Conservation (phyloP, 2,113 vertebrate genomes). For the Platysteira castanea region DNA sequence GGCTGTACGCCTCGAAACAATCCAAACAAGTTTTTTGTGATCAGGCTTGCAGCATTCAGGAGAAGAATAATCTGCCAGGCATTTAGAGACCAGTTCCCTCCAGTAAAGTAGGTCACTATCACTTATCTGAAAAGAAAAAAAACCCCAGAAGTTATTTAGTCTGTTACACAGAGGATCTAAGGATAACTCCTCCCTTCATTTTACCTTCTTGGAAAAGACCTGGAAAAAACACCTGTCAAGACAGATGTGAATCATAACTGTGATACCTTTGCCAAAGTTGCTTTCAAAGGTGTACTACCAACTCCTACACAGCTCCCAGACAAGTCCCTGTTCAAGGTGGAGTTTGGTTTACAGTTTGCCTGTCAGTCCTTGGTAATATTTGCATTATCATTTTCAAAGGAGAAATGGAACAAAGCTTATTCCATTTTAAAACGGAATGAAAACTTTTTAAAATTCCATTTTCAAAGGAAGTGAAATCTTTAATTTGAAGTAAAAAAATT, state of each 20-base stretch:
- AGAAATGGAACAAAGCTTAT: not conserved
- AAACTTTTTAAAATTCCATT: not conserved
- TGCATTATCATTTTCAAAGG: not conserved
- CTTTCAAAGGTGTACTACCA: not conserved
- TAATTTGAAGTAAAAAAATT: not conserved
- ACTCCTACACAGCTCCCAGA: not conserved
- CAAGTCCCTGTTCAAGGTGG: fast-evolving
- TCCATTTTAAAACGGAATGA: not conserved
- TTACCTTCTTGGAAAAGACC: not conserved
- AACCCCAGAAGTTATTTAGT: not conserved
- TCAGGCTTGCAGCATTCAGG: slow-evolving; percentile 94
- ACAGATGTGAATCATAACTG: not conserved
- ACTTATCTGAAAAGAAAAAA: slow-evolving; percentile 76
- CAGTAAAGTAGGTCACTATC: slow-evolving; percentile 86
- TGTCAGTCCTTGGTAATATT: not conserved
- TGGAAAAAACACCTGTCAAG: not conserved
- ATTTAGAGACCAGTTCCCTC: slow-evolving; percentile 89
- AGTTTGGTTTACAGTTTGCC: not conserved
- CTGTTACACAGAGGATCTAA: not conserved
- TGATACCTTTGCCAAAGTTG: not conserved
- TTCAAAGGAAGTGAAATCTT: fast-evolving
- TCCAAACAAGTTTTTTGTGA: slow-evolving; percentile 92
- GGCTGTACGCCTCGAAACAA: slow-evolving; percentile 91
- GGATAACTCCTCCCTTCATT: not conserved
- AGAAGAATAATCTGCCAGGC: slow-evolving; percentile 90